Evolutionary conservation across 2,113 vertebrate genomes (phyloP), one percentile per base, ranked within the genome.

Genomic region (Pygoscelis adeliae): DNA sequence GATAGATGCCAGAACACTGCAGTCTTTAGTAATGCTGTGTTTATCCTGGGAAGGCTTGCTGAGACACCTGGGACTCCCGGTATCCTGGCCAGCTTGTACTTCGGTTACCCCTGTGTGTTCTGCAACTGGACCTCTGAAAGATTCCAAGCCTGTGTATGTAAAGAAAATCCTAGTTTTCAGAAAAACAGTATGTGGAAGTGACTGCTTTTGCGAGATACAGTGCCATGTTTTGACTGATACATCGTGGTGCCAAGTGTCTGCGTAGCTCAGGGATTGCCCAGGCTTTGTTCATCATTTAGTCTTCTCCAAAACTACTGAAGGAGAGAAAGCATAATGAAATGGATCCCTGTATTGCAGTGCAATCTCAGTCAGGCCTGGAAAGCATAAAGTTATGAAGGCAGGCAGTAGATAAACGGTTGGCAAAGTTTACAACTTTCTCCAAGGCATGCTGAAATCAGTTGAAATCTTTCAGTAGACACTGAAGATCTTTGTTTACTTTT

Each of bases 111-210:
- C 23, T 38, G 2, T 29, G 17, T 26, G 29, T 56, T 82, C 56
- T 84, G 56, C 47, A 46, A 0, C 9, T 27, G 32, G 40, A 69
- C 8, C 11, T 83, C 82, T 47, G 36, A 87, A 67, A 36, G 42
- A 46, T 42, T 79, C 29, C 47, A 59, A 52, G 20, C 3, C 21
- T 92, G 49, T 84, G 17, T 74, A 76, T 77, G 59, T 89, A 90
- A 95, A 91, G 80, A 94, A 95, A 93, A 97, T 80, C 62, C 58
- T 82, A 27, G 27, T 88, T 97, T 94, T 87, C 52, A 92, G 70
- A 67, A 90, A 94, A 91, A 49, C 69, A 83, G 21, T 83, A 42
- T 20, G 49, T 86, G 72, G 52, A 53, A 56, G 49, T 42, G 81
- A 29, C 52, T 92, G 40, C 20, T 90, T 36, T 49, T 73, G 59